Conservation (phyloP, 2,797 vertebrate genomes). For the Platalea minor region DNA sequence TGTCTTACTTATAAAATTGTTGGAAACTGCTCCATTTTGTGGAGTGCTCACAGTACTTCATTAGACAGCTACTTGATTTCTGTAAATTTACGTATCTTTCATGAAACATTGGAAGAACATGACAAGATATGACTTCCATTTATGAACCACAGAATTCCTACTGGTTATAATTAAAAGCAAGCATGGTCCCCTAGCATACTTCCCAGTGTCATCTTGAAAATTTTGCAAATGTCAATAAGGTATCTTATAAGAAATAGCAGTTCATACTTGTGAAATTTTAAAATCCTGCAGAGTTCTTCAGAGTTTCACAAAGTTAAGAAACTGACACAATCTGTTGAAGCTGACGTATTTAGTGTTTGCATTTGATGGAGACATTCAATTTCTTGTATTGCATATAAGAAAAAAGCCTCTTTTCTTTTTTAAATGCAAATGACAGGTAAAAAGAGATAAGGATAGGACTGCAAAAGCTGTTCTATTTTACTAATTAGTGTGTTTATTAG, state of each 20-base stretch:
- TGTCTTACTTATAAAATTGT: neutral
- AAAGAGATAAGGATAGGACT: neutral
- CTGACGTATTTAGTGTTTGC: neutral
- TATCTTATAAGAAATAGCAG: neutral
- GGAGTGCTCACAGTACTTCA: neutral
- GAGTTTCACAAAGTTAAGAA: neutral
- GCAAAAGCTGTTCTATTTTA: neutral
- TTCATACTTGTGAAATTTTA: neutral
- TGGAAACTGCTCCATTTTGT: neutral
- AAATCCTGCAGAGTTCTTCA: neutral
- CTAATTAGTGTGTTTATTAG: neutral
- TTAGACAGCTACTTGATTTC: neutral
- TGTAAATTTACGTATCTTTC: neutral
- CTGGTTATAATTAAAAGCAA: neutral
- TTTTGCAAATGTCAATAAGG: neutral
- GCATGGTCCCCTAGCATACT: neutral
- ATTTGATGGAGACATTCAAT: neutral
- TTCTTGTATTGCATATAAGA: neutral
- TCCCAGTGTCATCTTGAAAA: neutral
- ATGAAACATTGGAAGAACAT: neutral
- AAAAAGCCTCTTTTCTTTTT: neutral
- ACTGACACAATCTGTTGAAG: neutral
- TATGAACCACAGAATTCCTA: neutral
- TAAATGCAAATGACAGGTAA: neutral
- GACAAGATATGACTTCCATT: neutral